Percentiles rank a stretch among this genome's conserved stretches.
phyloP scores from a whole-genome alignment of 23 tunicate species.

The Pegea sp. region DNA sequence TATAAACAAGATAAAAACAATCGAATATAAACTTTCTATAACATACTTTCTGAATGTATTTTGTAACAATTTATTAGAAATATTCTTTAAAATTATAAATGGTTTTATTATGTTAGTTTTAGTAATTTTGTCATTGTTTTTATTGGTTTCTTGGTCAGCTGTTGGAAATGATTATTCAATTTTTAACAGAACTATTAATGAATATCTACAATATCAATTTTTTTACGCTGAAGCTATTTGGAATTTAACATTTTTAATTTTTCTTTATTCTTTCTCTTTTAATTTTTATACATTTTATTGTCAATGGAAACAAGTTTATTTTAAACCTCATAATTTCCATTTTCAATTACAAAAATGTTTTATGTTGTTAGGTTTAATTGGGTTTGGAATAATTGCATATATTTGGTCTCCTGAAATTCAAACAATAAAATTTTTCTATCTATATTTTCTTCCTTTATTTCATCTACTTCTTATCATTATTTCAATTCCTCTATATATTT shows the following conservation, averaged over 20 bases:
- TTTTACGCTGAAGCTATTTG: not conserved
- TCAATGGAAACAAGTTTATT: not conserved
- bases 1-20: too few relatives aligned
- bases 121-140: too few relatives aligned
- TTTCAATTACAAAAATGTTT: not conserved
- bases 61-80: too few relatives aligned
- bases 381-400: conserved; percentile 1
- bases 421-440: conserved; percentile 4
- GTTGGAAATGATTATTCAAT: conserved; percentile 10
- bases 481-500: not conserved
- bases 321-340: not conserved
- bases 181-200: conserved; percentile 3
- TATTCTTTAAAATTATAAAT: too few relatives aligned
- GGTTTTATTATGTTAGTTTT: too few relatives aligned
- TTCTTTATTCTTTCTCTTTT: not conserved
- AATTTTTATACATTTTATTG: not conserved
- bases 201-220: not conserved
- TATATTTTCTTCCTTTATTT: not conserved
- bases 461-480: conserved; percentile 1
- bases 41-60: too few relatives aligned
- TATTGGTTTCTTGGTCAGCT: conserved; percentile 6
- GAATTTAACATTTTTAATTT: not conserved
- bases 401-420: conserved; percentile 6
- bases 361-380: not conserved
- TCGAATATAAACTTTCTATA: too few relatives aligned